Percentiles rank a stretch among this genome's conserved stretches.
Evolutionary conservation across 2,113 vertebrate species (phyloP).

Genomic region (Peromyscus californicus): DNA sequence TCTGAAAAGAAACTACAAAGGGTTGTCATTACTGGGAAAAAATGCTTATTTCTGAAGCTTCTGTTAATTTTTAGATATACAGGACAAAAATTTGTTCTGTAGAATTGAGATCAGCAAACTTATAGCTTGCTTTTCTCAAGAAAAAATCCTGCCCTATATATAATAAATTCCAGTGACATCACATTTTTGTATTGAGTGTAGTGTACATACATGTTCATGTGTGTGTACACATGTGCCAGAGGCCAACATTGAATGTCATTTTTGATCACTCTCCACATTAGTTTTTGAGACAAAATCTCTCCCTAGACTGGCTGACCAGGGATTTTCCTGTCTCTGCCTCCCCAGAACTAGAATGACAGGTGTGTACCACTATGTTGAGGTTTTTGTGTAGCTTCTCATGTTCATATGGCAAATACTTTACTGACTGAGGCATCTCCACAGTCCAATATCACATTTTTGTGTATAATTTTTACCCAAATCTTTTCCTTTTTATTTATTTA

Average conservation of each 20-base stretch:
- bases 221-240: neutral
- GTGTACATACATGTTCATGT: neutral
- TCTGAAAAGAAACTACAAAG: neutral
- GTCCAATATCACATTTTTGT: neutral
- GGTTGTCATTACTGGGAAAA: neutral
- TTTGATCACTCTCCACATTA: neutral
- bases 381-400: neutral
- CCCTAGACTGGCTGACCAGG: neutral
- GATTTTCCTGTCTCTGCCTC: neutral
- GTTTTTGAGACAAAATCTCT: neutral
- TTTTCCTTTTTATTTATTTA: neutral
- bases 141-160: neutral
- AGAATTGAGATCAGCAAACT: constrained; percentile 19
- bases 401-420: neutral
- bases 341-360: neutral
- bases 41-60: constrained; percentile 28
- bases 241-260: neutral
- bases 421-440: neutral
- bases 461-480: neutral
- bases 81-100: neutral
- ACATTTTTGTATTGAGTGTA: neutral
- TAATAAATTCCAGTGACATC: neutral
- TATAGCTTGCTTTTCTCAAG: neutral
- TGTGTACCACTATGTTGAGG: neutral
- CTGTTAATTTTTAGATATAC: neutral